These are phyloP conservation scores for Penaeus japonicus DNA, from an alignment of 1,140 invertebrate genomes.

Conservation along the genomic window DNA sequence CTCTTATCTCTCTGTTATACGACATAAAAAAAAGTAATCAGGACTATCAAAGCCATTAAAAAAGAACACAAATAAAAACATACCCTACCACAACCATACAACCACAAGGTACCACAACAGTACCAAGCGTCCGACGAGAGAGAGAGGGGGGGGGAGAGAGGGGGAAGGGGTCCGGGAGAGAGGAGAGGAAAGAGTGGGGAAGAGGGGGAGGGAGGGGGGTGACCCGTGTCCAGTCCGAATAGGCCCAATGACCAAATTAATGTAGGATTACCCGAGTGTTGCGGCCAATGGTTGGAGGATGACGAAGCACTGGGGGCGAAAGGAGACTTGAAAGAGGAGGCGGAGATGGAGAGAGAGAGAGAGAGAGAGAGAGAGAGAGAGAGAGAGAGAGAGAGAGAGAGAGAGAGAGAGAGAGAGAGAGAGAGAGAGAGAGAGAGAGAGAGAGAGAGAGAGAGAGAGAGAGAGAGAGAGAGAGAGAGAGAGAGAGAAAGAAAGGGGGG, in stretches of 20 bases:
- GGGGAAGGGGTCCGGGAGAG: background rate
- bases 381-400: background rate
- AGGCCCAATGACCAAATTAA: conserved; percentile 34
- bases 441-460: background rate
- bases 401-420: background rate
- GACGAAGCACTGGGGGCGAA: conserved; percentile 17
- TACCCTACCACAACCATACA: no score
- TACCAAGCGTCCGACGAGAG: background rate
- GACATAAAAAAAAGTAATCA: no score
- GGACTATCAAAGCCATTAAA: no score
- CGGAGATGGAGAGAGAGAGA: background rate
- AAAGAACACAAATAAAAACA: no score
- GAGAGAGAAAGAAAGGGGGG: background rate
- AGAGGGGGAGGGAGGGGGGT: background rate
- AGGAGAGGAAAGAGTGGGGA: background rate
- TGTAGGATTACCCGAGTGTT: conserved; percentile 25
- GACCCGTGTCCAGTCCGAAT: background rate
- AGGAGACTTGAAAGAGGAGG: background rate
- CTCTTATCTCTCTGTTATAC: no score
- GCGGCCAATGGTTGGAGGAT: conserved; percentile 4
- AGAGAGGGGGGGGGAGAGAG: background rate
- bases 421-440: background rate
- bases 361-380: background rate
- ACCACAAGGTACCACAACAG: background rate
- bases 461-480: background rate